Evolutionary conservation across 1,140 invertebrate genomes (phyloP).

Genomic region (Sitodiplosis mosellana): DNA sequence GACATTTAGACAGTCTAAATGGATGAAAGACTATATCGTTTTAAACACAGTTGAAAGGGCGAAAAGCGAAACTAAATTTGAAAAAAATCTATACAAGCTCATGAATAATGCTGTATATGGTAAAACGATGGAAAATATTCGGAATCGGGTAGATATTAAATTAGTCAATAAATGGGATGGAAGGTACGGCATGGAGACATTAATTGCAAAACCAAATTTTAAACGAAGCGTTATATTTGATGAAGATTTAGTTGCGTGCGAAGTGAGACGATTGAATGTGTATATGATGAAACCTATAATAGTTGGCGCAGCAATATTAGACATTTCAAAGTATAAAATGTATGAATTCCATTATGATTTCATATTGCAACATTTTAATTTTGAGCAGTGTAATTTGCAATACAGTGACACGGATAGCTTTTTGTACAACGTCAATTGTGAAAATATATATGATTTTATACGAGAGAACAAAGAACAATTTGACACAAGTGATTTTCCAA

Average conservation of each 20-base stretch:
- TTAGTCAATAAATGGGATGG: slow-evolving; percentile 20
- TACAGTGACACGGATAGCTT: slow-evolving; percentile 28
- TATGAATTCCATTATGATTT: slow-evolving; percentile 19
- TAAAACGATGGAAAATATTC: slow-evolving; percentile 30
- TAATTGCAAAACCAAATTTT: slow-evolving; percentile 25
- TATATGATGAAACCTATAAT: slow-evolving; percentile 25
- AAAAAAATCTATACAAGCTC: slow-evolving; percentile 31
- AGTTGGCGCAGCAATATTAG: slow-evolving; percentile 23
- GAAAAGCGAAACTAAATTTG: slow-evolving; percentile 25
- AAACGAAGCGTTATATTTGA: slow-evolving; percentile 17
- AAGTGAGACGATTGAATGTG: slow-evolving; percentile 17
- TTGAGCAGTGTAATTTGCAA: slow-evolving; percentile 11
- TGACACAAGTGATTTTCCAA: slow-evolving; percentile 16
- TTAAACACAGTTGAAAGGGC: slow-evolving; percentile 24
- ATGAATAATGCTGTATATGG: slow-evolving; percentile 30
- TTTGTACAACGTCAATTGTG: slow-evolving; percentile 21
- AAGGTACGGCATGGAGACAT: slow-evolving; percentile 13
- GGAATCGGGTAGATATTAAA: slow-evolving; percentile 25
- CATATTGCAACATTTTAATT: slow-evolving; percentile 15
- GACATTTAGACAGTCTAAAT: slow-evolving; percentile 30
- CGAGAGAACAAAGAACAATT: slow-evolving; percentile 12
- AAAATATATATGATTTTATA: slow-evolving; percentile 26
- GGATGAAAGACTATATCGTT: slow-evolving; percentile 28
- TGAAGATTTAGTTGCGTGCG: slow-evolving; percentile 21
- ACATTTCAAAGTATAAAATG: slow-evolving; percentile 21